These are phyloP conservation scores for Arvicanthis niloticus DNA, from an alignment of 2,113 vertebrate genomes.

Conservation along the genomic window DNA sequence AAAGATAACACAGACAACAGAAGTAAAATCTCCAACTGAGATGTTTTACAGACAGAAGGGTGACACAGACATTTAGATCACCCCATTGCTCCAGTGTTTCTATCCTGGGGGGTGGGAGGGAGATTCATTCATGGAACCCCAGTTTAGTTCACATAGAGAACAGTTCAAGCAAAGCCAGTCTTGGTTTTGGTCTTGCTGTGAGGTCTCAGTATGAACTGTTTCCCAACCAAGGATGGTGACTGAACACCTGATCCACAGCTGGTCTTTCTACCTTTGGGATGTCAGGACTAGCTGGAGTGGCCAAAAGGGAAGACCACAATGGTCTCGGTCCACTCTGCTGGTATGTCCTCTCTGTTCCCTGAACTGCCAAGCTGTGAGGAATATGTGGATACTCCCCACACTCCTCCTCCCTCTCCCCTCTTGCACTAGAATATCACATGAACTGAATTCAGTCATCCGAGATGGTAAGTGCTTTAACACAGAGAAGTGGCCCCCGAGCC, in stretches of 20 bases:
- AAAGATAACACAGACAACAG: not conserved
- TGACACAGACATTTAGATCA: not conserved
- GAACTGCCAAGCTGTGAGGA: not conserved
- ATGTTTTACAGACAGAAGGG: not conserved
- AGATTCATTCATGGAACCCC: not conserved
- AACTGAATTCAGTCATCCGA: not conserved
- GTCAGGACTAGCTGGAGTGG: not conserved
- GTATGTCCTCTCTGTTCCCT: not conserved
- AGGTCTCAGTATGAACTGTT: not conserved
- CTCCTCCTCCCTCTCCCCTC: not conserved
- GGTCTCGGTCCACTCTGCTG: not conserved
- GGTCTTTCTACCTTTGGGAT: not conserved
- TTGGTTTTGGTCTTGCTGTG: not conserved
- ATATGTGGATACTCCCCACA: not conserved
- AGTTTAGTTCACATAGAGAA: not conserved
- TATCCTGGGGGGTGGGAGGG: too few relatives aligned
- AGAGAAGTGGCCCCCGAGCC: slow-evolving; percentile 42
- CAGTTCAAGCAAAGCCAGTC: not conserved
- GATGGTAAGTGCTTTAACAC: not conserved
- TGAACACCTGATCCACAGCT: not conserved
- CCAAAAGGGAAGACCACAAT: too few relatives aligned
- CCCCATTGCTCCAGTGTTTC: not conserved
- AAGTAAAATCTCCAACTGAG: not conserved
- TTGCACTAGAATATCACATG: accelerated
- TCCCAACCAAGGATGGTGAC: not conserved